A percentile compares a stretch with the other conserved stretches of the same genome.
phyloP scores from a whole-genome alignment of 2,113 vertebrate species.

The Morone saxatilis region DNA sequence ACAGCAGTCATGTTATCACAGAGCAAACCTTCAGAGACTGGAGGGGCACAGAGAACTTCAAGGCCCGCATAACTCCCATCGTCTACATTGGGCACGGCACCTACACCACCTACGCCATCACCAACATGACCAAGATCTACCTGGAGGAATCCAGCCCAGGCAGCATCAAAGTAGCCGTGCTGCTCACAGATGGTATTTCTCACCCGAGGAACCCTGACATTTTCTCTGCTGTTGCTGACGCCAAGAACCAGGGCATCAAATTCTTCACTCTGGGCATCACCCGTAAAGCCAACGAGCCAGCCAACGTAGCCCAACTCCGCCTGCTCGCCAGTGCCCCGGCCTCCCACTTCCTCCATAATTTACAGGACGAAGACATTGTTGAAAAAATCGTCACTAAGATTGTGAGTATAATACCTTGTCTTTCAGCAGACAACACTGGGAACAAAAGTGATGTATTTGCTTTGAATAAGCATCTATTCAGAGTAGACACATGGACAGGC shows the following conservation, averaged over 20 bases:
- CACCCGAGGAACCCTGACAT: conserved; percentile 94
- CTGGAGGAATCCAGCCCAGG: conserved; percentile 84
- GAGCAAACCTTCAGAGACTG: conserved; percentile 91
- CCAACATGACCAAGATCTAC: conserved; percentile 92
- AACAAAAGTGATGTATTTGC: conserved; percentile 34
- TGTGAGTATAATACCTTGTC: conserved; percentile 84
- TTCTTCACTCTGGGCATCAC: conserved; percentile 93
- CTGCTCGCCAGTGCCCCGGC: conserved; percentile 88
- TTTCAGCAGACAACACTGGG: conserved; percentile 32
- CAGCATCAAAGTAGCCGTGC: conserved; percentile 87
- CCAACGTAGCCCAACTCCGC: conserved; percentile 88
- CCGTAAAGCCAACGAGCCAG: conserved; percentile 85
- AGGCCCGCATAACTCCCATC: conserved; percentile 85
- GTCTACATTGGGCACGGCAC: conserved; percentile 92
- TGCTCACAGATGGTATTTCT: conserved; percentile 89
- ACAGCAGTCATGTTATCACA: conserved; percentile 91
- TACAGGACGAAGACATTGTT: conserved; percentile 87
- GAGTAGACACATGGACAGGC: conserved; percentile 38
- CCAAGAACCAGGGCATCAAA: conserved; percentile 91
- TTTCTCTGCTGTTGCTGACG: conserved; percentile 90
- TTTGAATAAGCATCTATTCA: conserved; percentile 35
- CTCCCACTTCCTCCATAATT: conserved; percentile 88
- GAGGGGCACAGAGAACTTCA: conserved; percentile 89
- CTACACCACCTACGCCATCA: conserved; percentile 93
- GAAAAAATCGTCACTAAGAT: conserved; percentile 88